Base-by-base conservation (phyloP, 1,140 invertebrate species). In the Tetramorium parvispinum region DNA sequence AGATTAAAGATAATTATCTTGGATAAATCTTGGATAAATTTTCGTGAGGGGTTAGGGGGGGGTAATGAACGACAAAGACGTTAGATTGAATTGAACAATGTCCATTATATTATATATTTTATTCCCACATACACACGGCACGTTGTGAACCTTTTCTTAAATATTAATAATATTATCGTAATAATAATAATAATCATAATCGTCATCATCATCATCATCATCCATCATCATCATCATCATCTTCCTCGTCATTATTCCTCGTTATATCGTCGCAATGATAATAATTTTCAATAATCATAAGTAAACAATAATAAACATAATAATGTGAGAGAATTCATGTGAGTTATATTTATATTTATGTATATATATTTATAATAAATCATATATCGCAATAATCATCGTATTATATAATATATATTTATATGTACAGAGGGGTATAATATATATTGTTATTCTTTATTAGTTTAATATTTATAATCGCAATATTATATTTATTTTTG, bases 121-220 rank as follows among this genome's bases (percentile, higher is more conserved):
- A 97, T 97, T 97, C 96, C 96, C 97, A 97, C 97, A 97, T 97
- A 97, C 97, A 97, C 97, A 97, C 97, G 97, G 97, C 97, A 97
- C 97, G 96, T 97, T 97, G 97, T 97, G 97, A 97, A 97, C 97
- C 97, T 97, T 97, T 96, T 97, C 97, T 97, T 97, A 97, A 96
- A 96, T 96, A 96, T 96, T 96, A 95, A 94, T 95, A 94, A 94
- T 95, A 95, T 93, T 93, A 94, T 94, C 87, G 91, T 94, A 91
- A 94, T 94, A 93, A 94, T 94, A 92, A 93, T 94, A 93, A 94
- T 94, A 89, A 94, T 94, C 81, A 92, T 94, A 86, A 88, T 46
- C 81, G 93, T 27, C 59, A 49, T 88, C 73, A 79, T 87, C 43
- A 73, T 86, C 76, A 61, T 87, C 75, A 90, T 85, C 76, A 79